Conservation (phyloP, 2,888 invertebrate genomes). For the Pteria penguin region DNA sequence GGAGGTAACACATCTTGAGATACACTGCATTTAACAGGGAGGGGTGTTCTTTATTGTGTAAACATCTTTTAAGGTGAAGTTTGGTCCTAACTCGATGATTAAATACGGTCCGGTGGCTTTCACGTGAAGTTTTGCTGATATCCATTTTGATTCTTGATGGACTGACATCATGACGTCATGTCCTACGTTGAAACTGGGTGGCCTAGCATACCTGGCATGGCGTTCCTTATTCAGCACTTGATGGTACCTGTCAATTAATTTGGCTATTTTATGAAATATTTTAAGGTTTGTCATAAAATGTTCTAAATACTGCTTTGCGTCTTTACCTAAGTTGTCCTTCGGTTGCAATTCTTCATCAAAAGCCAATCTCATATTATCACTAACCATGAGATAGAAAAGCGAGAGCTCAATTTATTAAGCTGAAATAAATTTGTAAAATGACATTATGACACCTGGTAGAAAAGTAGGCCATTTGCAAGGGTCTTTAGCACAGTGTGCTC, state of each 20-base stretch:
- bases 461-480: conserved; percentile 50
- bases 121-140: conserved; percentile 12
- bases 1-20: conserved; percentile 11
- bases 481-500: conserved; percentile 18
- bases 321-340: conserved; percentile 3
- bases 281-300: conserved; percentile 1
- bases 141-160: conserved; percentile 10
- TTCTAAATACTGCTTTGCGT: conserved; percentile 10
- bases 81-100: conserved; percentile 20
- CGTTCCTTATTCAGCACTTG: conserved; percentile 14
- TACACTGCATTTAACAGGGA: conserved; percentile 26
- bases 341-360: conserved; percentile 10
- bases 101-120: conserved; percentile 26
- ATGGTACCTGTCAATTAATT: background rate
- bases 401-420: conserved; percentile 39
- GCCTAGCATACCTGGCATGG: conserved; percentile 17
- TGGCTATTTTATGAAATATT: background rate
- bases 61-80: conserved; percentile 15
- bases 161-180: conserved; percentile 17
- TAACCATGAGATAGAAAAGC: conserved; percentile 46
- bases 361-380: conserved; percentile 28
- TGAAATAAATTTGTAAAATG: conserved; percentile 36
- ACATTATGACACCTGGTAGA: conserved; percentile 48
- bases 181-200: conserved; percentile 11
- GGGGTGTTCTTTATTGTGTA: background rate